phyloP scores from a whole-genome alignment of 2,888 invertebrate genomes.

The Lasioglossum lativentre region DNA sequence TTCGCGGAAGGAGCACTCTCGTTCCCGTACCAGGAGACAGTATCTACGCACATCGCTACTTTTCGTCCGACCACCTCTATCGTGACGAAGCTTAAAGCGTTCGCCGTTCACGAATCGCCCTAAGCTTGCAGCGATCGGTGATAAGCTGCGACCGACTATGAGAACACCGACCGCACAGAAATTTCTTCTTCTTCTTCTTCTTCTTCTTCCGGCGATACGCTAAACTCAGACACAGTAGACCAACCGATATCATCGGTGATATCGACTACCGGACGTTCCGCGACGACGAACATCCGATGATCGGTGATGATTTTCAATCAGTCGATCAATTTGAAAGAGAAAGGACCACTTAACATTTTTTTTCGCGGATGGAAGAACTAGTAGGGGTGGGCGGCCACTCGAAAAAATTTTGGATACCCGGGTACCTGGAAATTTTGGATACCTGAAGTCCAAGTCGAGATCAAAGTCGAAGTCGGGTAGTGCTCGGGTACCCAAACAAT shows the following conservation, averaged over 20 bases:
- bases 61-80: constrained; percentile 47
- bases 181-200: neutral
- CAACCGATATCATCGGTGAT: neutral
- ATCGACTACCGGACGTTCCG: neutral
- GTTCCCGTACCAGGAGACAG: constrained; percentile 43
- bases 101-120: constrained; percentile 50
- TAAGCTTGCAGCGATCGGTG: constrained; percentile 53
- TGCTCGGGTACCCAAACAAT: no score
- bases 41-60: constrained; percentile 48
- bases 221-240: neutral
- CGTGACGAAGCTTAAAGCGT: constrained; percentile 52
- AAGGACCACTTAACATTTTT: no score
- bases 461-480: no score
- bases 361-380: no score
- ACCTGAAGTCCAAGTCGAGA: no score
- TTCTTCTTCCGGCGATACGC: neutral
- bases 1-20: constrained; percentile 46
- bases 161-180: neutral
- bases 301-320: no score
- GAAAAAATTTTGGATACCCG: no score
- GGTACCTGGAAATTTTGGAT: no score
- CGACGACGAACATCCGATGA: neutral
- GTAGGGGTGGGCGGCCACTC: no score
- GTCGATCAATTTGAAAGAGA: no score
- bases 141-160: constrained; percentile 42